These are phyloP conservation scores for Zalophus californianus DNA, from an alignment of 2,797 vertebrate genomes.

Conservation along the genomic window DNA sequence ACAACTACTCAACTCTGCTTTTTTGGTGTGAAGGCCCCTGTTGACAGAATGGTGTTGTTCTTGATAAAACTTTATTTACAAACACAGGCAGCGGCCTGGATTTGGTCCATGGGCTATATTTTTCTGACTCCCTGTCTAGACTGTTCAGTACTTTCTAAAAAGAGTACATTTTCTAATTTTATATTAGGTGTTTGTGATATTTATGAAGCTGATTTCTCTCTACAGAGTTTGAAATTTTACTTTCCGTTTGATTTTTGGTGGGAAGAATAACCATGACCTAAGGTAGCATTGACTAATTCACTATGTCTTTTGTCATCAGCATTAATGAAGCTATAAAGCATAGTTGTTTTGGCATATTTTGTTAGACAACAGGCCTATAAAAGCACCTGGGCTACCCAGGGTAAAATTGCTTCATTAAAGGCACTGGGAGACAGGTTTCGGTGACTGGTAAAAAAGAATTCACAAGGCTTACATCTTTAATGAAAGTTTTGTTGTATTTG, in stretches of 20 bases:
- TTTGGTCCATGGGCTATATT: not conserved
- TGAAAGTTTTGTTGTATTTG: slow-evolving; percentile 37
- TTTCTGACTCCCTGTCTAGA: not conserved
- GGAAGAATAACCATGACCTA: not conserved
- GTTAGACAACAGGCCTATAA: not conserved
- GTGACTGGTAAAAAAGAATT: not conserved
- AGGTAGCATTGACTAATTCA: slow-evolving; percentile 19
- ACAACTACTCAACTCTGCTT: not conserved
- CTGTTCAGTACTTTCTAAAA: slow-evolving; percentile 34
- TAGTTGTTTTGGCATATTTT: not conserved
- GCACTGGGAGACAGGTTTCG: not conserved
- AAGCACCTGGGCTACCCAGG: not conserved
- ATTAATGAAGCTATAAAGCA: slow-evolving; percentile 51
- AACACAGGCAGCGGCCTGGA: not conserved
- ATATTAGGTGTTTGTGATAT: slow-evolving; percentile 19
- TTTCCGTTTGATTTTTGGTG: slow-evolving; percentile 50
- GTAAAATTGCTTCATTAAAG: not conserved
- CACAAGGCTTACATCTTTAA: not conserved
- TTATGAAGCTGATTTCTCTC: not conserved
- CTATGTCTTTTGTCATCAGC: slow-evolving; percentile 14
- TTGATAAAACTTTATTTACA: slow-evolving; percentile 49
- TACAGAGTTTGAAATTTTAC: not conserved
- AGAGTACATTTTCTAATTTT: not conserved
- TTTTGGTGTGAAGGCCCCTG: not conserved
- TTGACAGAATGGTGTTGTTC: not conserved